Evolutionary conservation across 2,888 invertebrate species (phyloP), one percentile per base, ranked within the genome.

Genomic region (Drosophila mayaguana): DNA sequence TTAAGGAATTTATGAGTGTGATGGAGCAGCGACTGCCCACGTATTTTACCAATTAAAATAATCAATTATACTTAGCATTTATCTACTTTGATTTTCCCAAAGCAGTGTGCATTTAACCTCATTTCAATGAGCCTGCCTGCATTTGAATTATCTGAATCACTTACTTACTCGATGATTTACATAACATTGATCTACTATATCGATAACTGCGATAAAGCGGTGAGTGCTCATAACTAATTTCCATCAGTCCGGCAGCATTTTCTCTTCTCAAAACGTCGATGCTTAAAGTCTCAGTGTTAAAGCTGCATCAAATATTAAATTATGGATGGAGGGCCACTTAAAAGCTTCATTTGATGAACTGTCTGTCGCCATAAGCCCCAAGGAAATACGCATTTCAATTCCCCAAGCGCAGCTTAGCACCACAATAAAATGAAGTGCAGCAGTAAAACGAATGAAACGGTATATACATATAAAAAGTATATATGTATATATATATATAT

Each of bases 391-490:
- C 79, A 83, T 83, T 79, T 81, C 72, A 85, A 88, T 83, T 88
- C 88, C 84, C 84, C 74, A 69, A 88, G 77, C 88, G 83, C 81
- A 85, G 86, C 84, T 84, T 84, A 88, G 86, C 81, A 67, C 76
- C 76, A 88, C 79, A 85, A 85, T 85, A 85, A 85, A 85, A 85
- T 88, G 88, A 85, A 88, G 84, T 85, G 84, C 88, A 85, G 86
- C 88, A 79, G 72, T 85, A 79, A 84, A 80, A 80, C 70, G 64
- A 80, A 81, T 57, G 61, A 50, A 61, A 51, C 65, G 28, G 25
- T 34, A 22, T 20, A 57, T 22, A 22, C 25, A 25, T 25, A 5
- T 28, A n/a, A n/a, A n/a, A n/a, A n/a, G n/a, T 28, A 11, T 28
- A n/a, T 1, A 12, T 46, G 16, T 8, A 2, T 48, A 46, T 25